Percentiles rank a stretch among this genome's conserved stretches.
Conservation (phyloP, 2,113 vertebrate species). For the Mungos mungo region DNA sequence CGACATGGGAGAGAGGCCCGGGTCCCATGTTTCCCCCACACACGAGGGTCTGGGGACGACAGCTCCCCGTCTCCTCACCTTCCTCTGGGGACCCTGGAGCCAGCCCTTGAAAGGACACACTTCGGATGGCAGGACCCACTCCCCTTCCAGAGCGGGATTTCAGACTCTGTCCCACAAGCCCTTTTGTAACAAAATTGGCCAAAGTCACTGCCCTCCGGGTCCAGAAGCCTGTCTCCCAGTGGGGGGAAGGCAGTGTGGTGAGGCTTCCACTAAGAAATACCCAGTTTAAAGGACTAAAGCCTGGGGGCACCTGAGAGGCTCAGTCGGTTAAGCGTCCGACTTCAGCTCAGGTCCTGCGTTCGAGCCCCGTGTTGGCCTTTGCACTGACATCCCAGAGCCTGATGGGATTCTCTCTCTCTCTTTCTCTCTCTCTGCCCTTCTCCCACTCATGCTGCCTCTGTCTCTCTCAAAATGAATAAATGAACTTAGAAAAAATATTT, state of each 20-base stretch:
- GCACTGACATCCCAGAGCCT: no score
- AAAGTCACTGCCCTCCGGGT: background rate
- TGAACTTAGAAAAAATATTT: background rate
- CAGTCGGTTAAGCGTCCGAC: no score
- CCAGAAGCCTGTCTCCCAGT: background rate
- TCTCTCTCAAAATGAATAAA: no score
- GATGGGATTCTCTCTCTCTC: no score
- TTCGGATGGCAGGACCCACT: no score
- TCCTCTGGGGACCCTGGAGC: background rate
- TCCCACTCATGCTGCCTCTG: no score
- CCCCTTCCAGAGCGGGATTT: background rate
- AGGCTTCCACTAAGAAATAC: background rate
- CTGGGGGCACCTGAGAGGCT: no score
- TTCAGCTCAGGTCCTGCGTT: no score
- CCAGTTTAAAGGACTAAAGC: background rate
- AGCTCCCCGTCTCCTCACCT: background rate
- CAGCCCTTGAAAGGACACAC: background rate
- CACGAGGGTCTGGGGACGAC: background rate
- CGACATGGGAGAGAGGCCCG: accelerated
- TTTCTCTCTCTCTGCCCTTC: no score
- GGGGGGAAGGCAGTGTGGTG: background rate
- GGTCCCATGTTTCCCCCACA: background rate
- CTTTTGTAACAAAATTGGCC: background rate
- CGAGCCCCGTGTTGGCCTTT: no score
- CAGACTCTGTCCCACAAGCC: background rate